Evolutionary conservation across 2,888 invertebrate species (phyloP), one percentile per base, ranked within the genome.

Genomic region (Dryocosmus kuriphilus): DNA sequence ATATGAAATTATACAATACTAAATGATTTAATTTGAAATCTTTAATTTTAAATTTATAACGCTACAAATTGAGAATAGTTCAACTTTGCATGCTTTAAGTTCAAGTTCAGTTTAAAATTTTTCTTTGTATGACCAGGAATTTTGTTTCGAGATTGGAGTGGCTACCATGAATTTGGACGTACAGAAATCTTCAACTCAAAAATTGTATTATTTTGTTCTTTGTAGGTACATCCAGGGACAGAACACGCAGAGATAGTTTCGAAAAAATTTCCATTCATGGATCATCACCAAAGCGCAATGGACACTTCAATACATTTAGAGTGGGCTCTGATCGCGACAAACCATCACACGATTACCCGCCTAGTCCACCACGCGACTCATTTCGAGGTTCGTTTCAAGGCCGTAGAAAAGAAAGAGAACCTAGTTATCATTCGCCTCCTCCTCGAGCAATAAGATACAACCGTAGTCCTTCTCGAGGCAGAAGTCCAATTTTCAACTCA

Each of bases 281-380:
- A 9, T 27, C 62, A 62, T 19, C 62, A 19, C 62, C 62, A n/a
- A 19, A 19, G 19, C 19, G 2, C 19, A 62, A 62, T 32, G 62
- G 62, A n/a, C 32, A 62, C 8, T 67, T 11, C 27, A 67, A 67
- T 67, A 46, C 67, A 19, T 67, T 67, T 14, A 16, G 46, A 22
- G 27, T 67, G 7, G 41, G 65, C 22, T n/a, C 41, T 24, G 8
- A 14, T n/a, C 41, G 27, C 7, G 67, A 67, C 46, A 55, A 22
- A 22, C 0, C 9, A 55, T 55, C 22, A 55, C 1, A n/a, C 11
- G 22, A 22, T 55, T 55, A 55, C 22, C 55, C 55, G n/a, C 9
- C 55, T 55, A 55, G 55, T 55, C 55, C 55, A 4, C 55, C 55
- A 9, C 55, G 55, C 9, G 9, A 22, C 55, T 55, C 55, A 22